Conservation (phyloP, 2,888 invertebrate genomes). For the Rhodophaea formosa region DNA sequence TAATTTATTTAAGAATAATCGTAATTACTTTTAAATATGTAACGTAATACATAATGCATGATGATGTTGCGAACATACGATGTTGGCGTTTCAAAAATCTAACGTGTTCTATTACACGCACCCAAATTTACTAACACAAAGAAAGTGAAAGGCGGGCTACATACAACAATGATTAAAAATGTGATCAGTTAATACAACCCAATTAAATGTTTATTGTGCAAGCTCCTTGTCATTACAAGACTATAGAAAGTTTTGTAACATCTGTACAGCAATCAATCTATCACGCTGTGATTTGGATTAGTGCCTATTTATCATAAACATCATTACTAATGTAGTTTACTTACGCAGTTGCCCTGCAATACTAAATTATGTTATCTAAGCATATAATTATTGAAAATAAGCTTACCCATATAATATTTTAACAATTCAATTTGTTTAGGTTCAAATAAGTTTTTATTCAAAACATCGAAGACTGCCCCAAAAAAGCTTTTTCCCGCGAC, state of each 20-base stretch:
- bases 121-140: constrained; percentile 52
- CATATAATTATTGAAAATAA: neutral
- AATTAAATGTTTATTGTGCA: constrained; percentile 73
- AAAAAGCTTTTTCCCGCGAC: too few relatives aligned
- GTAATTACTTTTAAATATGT: constrained; percentile 8
- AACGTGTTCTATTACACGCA: constrained; percentile 35
- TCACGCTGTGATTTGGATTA: constrained; percentile 56
- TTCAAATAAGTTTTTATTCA: neutral
- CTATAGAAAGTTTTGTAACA: constrained; percentile 61
- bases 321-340: constrained; percentile 44
- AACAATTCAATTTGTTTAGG: neutral
- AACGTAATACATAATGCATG: constrained; percentile 16
- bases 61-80: constrained; percentile 5
- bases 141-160: constrained; percentile 65
- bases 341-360: constrained; percentile 19
- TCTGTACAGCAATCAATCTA: constrained; percentile 49
- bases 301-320: constrained; percentile 60
- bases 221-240: constrained; percentile 60
- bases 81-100: constrained; percentile 27
- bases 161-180: constrained; percentile 63
- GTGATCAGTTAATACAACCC: constrained; percentile 67
- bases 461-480: too few relatives aligned
- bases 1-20: constrained; percentile 5
- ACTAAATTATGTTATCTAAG: constrained; percentile 11
- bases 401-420: neutral